Evolutionary conservation across 1,140 invertebrate genomes (phyloP), one percentile per base, ranked within the genome.

Genomic region (Berghia stephanieae): DNA sequence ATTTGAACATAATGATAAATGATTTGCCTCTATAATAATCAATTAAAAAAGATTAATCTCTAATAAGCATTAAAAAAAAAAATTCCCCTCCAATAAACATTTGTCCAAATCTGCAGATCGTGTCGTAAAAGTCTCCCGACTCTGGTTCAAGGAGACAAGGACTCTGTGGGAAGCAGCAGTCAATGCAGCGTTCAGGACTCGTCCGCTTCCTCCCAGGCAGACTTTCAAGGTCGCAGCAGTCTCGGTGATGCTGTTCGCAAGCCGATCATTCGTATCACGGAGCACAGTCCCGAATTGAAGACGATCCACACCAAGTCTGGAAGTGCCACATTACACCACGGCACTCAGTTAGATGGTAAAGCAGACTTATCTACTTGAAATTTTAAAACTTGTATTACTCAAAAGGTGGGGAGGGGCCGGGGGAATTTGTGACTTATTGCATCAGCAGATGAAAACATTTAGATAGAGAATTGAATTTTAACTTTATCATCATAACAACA

Each of bases 231-330:
- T 5, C 2, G 5, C 46, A 49, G 31, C 27, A 42, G 38, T 77
- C 3, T 18, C 60, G 77, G 36, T 36, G 81, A 82, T 27, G 68
- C 78, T 5, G 66, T 81, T 21, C 79, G 81, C 36, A 97, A 97
- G 90, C 97, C 96, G 0, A 97, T 98, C 71, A 98, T 98, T 60
- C 98, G 96, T 1, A 96, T 98, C 0, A 98, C 97, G 0, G 96
- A 97, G 87, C 96, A 98, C 85, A 97, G 83, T 71, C 79, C 86
- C 74, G 80, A 82, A 31, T 67, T 78, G 16, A 70, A 67, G 38
- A 49, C 21, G 13, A 8, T 74, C 18, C 40, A 31, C n/a, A 27
- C 10, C 8, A 16, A 44, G 44, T 67, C 52, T 8, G 27, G 66
- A 21, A 27, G 72, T 10, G 75, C 78, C 34, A 79, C 70, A 49